These are phyloP conservation scores for Sigmodon hispidus DNA, from an alignment of 2,113 vertebrate species.

Conservation along the genomic window DNA sequence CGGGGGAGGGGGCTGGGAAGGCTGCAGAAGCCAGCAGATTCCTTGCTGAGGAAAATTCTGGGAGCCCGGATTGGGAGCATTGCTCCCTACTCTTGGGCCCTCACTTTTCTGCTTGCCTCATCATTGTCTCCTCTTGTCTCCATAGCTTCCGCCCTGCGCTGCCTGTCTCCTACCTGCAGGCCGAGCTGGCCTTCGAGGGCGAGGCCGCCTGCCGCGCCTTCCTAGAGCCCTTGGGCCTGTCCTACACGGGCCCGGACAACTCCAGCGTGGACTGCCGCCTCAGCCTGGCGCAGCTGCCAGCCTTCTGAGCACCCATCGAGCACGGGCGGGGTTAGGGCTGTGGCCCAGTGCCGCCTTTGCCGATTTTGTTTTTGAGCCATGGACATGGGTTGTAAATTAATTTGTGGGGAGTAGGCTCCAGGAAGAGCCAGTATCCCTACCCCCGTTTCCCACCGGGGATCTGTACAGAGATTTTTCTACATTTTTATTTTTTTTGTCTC, in stretches of 20 bases:
- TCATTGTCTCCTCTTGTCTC: slow-evolving; percentile 80
- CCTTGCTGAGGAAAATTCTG: slow-evolving; percentile 56
- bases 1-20: slow-evolving; percentile 45
- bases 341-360: neutral
- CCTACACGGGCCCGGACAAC: slow-evolving; percentile 88
- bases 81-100: slow-evolving; percentile 43
- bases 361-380: slow-evolving; percentile 74
- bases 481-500: slow-evolving; percentile 82
- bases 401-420: slow-evolving; percentile 71
- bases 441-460: slow-evolving; percentile 59
- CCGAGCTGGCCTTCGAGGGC: slow-evolving; percentile 91
- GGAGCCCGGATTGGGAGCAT: neutral
- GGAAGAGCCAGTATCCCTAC: slow-evolving; percentile 61
- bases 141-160: slow-evolving; percentile 86
- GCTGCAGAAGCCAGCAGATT: neutral
- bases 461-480: slow-evolving; percentile 83
- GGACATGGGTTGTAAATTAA: slow-evolving; percentile 81
- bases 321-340: slow-evolving; percentile 47
- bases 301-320: slow-evolving; percentile 84
- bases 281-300: slow-evolving; percentile 90
- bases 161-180: slow-evolving; percentile 93
- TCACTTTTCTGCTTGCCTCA: slow-evolving; percentile 50
- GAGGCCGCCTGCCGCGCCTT: slow-evolving; percentile 93
- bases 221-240: slow-evolving; percentile 91
- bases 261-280: slow-evolving; percentile 94